phyloP scores from a whole-genome alignment of 1,140 invertebrate species.

The Bombus confusus region DNA sequence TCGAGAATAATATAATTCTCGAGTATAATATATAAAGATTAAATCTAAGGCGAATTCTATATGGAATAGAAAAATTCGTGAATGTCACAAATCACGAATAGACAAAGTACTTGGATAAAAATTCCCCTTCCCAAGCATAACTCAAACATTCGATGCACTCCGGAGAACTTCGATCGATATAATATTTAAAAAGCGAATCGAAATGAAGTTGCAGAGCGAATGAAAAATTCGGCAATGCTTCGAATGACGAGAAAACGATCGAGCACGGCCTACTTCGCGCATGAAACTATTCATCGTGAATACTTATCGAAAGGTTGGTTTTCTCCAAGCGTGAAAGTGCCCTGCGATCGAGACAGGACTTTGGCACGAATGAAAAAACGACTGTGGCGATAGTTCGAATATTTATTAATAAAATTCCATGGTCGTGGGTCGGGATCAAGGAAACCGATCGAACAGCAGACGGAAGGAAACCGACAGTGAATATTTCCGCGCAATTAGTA shows the following conservation, averaged over 20 bases:
- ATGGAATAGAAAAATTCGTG: too few relatives aligned
- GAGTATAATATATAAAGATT: too few relatives aligned
- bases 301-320: conserved; percentile 78
- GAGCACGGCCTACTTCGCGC: conserved; percentile 72
- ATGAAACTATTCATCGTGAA: conserved; percentile 75
- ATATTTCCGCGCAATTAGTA: conserved; percentile 67
- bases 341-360: conserved; percentile 61
- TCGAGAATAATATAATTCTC: too few relatives aligned
- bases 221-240: conserved; percentile 63
- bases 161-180: not conserved
- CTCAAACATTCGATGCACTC: too few relatives aligned
- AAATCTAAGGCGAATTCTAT: too few relatives aligned
- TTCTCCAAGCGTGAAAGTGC: conserved; percentile 76
- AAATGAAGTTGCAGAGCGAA: not conserved
- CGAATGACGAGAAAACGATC: conserved; percentile 64
- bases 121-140: too few relatives aligned
- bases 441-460: conserved; percentile 46
- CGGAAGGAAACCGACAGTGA: conserved; percentile 59
- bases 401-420: conserved; percentile 33
- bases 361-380: conserved; percentile 59
- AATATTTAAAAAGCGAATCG: not conserved
- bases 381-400: not conserved
- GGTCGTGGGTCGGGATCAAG: conserved; percentile 49
- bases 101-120: too few relatives aligned
- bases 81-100: too few relatives aligned